Percentiles rank a stretch among this genome's conserved stretches.
Conservation (phyloP, 2,797 vertebrate species). For the Enteromius anoplus region DNA sequence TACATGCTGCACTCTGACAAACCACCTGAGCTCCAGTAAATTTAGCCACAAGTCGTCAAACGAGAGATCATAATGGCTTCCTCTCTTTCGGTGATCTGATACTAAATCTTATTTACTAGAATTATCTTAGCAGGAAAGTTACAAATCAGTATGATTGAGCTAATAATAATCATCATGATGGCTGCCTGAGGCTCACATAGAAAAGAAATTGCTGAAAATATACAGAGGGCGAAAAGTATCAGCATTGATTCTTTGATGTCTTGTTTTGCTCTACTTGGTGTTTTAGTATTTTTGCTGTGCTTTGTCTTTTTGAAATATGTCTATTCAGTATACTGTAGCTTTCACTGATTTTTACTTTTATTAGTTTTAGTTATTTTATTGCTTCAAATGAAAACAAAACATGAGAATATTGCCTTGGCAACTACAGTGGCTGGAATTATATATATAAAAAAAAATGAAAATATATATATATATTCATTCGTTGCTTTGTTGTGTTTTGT, state of each 20-base stretch:
- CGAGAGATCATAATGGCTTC: background rate
- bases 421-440: too few species aligned
- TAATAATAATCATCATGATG: conserved; percentile 8
- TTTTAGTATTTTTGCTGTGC: background rate
- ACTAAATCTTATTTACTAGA: background rate
- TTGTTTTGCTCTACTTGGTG: background rate
- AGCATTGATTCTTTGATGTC: background rate
- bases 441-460: too few species aligned
- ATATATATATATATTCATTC: too few species aligned
- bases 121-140: conserved; percentile 13
- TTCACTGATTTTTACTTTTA: background rate
- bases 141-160: conserved; percentile 19
- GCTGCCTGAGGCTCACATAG: background rate
- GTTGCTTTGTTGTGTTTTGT: too few species aligned
- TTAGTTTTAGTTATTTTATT: too few species aligned
- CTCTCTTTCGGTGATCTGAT: background rate
- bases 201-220: background rate
- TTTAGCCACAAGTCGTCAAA: background rate
- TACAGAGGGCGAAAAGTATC: background rate
- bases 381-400: too few species aligned
- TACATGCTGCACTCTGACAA: conserved; percentile 7
- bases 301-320: background rate
- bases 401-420: too few species aligned
- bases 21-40: conserved; percentile 18
- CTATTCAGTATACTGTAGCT: background rate